Base-by-base conservation (phyloP, 2,113 vertebrate species). In the Pluvianellus socialis region DNA sequence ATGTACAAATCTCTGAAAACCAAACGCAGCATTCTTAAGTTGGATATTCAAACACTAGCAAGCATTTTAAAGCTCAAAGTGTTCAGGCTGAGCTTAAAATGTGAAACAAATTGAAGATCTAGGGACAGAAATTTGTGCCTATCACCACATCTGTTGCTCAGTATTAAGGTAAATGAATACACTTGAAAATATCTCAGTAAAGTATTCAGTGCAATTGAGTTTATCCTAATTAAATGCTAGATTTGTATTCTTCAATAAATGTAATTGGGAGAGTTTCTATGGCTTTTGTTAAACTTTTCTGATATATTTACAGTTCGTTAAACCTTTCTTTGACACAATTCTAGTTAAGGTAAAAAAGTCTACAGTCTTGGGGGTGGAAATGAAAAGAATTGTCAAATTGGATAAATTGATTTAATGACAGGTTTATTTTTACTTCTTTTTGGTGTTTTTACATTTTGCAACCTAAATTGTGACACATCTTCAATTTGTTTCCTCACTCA, bases 391-490 rank as follows among this genome's bases (percentile, higher is more conserved):
- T 89, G 49, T 71, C 42, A 94, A 84, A 92, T 84, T n/a, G 30
- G 35, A 58, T 70, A 84, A 63, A 88, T 53, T 17, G 45, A 79
- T 93, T 95, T 63, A 65, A 94, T 88, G 79, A 95, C 82, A 94
- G 59, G 21, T 83, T 97, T 95, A 71, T 66, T 96, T 97, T 96
- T 90, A 79, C 71, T 96, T 95, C 83, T 68, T 79, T 20, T 77
- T 76, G 14, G 27, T 85, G 58, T 28, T 72, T 93, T 75, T 87
- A 63, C 32, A 44, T 97, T 90, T 95, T 97, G 92, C 95, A 96
- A 96, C 50, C 81, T 75, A 35, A 80, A 87, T 88, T 88, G 94
- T 96, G 95, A 97, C 96, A 97, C 91, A 90, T 73, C 81, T 88
- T 83, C 71, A 61, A 81, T 94, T 97, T 92, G 86, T 88, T 93